A percentile compares a stretch with the other conserved stretches of the same genome.
Evolutionary conservation across 2,888 invertebrate genomes (phyloP).

Genomic region (Spilarctia lutea): DNA sequence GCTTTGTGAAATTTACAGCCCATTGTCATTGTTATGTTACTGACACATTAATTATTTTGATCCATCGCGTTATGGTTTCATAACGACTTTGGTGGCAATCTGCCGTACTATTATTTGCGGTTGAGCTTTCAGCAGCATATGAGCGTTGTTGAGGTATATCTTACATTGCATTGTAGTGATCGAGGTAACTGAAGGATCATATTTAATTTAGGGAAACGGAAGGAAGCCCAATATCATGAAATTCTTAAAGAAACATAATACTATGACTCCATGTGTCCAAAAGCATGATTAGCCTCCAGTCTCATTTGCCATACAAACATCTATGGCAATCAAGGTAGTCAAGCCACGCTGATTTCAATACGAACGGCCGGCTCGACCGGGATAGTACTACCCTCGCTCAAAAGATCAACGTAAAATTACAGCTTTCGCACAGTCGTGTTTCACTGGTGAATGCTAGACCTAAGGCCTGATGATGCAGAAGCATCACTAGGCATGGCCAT

Average conservation of each 20-base stretch:
- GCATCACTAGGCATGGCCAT: no score
- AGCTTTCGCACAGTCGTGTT: no score
- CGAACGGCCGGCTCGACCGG: no score
- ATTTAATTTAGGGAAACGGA: neutral
- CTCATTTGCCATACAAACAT: no score
- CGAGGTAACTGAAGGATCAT: neutral
- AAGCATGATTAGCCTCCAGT: no score
- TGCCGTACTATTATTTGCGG: neutral
- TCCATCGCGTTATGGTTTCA: neutral
- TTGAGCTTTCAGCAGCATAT: neutral
- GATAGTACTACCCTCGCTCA: no score
- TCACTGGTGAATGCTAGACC: no score
- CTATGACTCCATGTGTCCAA: no score
- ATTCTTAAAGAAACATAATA: neutral
- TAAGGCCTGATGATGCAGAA: no score
- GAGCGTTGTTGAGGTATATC: neutral
- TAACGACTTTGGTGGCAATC: neutral
- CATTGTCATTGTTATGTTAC: neutral
- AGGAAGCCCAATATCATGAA: neutral
- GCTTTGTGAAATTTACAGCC: neutral
- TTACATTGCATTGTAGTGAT: neutral
- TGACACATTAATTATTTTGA: conserved; percentile 6
- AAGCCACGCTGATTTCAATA: no score
- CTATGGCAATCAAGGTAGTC: no score
- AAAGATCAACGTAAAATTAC: no score